phyloP scores from a whole-genome alignment of 1,140 invertebrate genomes.

The Harlomillsia oculata region DNA sequence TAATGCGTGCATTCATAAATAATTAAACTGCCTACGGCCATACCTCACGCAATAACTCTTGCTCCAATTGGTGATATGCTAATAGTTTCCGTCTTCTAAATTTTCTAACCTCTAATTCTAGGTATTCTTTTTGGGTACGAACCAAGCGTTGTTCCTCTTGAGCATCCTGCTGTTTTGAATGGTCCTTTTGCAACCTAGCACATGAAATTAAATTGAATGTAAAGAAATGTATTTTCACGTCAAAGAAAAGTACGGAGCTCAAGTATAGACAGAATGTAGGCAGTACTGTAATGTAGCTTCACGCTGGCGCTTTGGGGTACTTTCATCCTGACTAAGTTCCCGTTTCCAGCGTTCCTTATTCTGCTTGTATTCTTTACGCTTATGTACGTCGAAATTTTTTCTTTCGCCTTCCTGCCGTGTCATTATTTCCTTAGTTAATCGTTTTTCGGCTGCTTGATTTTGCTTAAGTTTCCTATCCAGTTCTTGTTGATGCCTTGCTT shows the following conservation, averaged over 20 bases:
- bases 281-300: constrained; percentile 72
- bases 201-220: background rate
- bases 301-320: constrained; percentile 81
- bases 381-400: constrained; percentile 76
- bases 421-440: constrained; percentile 84
- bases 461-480: constrained; percentile 66
- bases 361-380: constrained; percentile 95
- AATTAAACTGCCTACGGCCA: background rate
- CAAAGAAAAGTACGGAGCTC: background rate
- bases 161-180: constrained; percentile 78
- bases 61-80: constrained; percentile 75
- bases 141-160: constrained; percentile 78
- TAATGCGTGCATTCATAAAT: too few relatives aligned
- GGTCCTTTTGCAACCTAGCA: constrained; percentile 75
- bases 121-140: constrained; percentile 77
- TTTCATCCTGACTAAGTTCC: constrained; percentile 79
- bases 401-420: constrained; percentile 79
- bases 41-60: constrained; percentile 81
- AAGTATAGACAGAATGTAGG: background rate
- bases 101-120: constrained; percentile 84
- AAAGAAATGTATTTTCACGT: background rate
- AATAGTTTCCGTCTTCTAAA: constrained; percentile 84
- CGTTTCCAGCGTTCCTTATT: constrained; percentile 95
- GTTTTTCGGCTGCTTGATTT: constrained; percentile 79
- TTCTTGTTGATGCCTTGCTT: constrained; percentile 79